Evolutionary conservation across 2,888 invertebrate genomes (phyloP), one percentile per base, ranked within the genome.

Genomic region (Dasysyrphus albostriatus): DNA sequence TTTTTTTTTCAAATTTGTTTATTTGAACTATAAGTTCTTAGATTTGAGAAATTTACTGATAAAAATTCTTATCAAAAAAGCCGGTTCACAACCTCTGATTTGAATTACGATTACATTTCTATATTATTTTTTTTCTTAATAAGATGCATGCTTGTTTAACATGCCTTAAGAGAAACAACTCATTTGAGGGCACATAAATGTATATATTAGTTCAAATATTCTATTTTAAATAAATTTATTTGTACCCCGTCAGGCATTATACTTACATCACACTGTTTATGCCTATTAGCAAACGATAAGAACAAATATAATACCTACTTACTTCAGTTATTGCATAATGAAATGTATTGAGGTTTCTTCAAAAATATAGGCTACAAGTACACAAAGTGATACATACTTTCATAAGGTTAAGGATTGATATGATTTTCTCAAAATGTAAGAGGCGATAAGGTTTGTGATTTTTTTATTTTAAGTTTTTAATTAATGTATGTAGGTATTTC

Each of bases 51-150:
- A 7, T 58, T 34, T 16, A 14, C 58, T 58, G 34, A 58, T 58
- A 58, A 58, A 58, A 63, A 63, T 44, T 63, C 42, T 63, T 42
- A 63, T 63, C 63, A 63, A 24, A 63, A 34, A 19, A 16, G 32
- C 58, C 19, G 9, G 63, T 42, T 63, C 63, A 63, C 29, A 63
- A 63, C 63, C 63, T 42, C 29, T 44, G 63, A 63, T 61, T 61
- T 24, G 42, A 61, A 61, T 61, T 24, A 14, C 9, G 42, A 63
- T 42, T 24, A 29, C 2, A 10, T 19, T 12, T 39, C 12, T n/a
- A n/a, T n/a, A n/a, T n/a, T n/a, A n/a, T n/a, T n/a, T 44, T 14
- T 14, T 42, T 1, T 42, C 29, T 42, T 44, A 42, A 24, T 42
- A n/a, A 63, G 63, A 63, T 63, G 42, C 63, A 63, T 61, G 61